A percentile compares a stretch with the other conserved stretches of the same genome.
Evolutionary conservation across 2,888 invertebrate species (phyloP).

Genomic region (Congeria kusceri): DNA sequence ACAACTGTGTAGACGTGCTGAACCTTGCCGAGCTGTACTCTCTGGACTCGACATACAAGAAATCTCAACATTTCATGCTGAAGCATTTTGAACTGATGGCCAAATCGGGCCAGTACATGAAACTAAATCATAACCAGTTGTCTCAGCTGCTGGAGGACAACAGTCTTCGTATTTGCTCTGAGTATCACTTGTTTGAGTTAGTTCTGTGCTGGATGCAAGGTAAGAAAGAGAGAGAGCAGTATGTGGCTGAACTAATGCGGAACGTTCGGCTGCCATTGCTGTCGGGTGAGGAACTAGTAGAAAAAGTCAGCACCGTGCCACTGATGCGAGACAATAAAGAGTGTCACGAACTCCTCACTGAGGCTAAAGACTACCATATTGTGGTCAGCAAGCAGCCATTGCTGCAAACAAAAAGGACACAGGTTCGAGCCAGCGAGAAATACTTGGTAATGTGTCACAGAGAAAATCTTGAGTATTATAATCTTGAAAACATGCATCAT

Average conservation of each 20-base stretch:
- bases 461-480: conserved; percentile 83
- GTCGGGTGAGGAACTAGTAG: conserved; percentile 84
- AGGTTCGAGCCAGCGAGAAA: conserved; percentile 80
- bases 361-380: conserved; percentile 85
- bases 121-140: conserved; percentile 79
- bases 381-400: conserved; percentile 84
- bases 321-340: conserved; percentile 80
- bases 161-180: conserved; percentile 79
- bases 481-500: conserved; percentile 79
- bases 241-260: conserved; percentile 78
- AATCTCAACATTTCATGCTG: conserved; percentile 79
- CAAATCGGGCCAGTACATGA: conserved; percentile 79
- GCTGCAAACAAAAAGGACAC: conserved; percentile 81
- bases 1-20: conserved; percentile 84
- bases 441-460: conserved; percentile 83
- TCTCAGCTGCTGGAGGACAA: conserved; percentile 78
- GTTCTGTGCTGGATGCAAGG: conserved; percentile 82
- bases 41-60: conserved; percentile 69
- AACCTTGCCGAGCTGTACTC: conserved; percentile 84
- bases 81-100: conserved; percentile 82
- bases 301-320: conserved; percentile 81
- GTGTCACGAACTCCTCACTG: conserved; percentile 81
- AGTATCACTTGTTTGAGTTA: conserved; percentile 82
- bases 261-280: conserved; percentile 82
- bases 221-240: conserved; percentile 68